Conservation (phyloP, 2,888 invertebrate genomes). For the Drosophila meridionalis region DNA sequence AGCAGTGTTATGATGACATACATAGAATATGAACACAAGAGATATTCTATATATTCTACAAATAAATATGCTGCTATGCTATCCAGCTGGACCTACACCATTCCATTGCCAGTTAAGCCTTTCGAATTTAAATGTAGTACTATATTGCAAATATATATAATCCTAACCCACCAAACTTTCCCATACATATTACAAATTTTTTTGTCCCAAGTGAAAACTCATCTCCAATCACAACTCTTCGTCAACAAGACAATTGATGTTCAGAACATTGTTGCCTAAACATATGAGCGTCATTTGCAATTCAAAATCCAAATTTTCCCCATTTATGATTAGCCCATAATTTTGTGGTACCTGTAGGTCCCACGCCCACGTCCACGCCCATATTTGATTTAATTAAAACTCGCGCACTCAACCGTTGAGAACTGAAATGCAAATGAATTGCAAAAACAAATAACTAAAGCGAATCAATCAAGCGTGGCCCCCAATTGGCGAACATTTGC, state of each 20-base stretch:
- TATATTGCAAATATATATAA: no score
- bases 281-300: constrained; percentile 4
- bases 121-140: no score
- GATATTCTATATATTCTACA: no score
- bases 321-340: not conserved
- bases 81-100: no score
- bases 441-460: constrained; percentile 40
- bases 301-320: constrained; percentile 1
- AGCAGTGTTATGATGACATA: no score
- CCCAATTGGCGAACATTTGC: constrained; percentile 34
- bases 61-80: no score
- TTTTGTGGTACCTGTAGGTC: constrained; percentile 8
- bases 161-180: not conserved
- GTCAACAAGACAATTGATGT: not conserved
- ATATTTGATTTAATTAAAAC: constrained; percentile 62
- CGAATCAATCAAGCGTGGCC: constrained; percentile 70
- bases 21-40: no score
- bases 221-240: not conserved
- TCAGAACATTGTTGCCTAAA: not conserved
- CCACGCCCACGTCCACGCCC: constrained; percentile 13
- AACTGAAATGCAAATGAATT: constrained; percentile 58
- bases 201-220: not conserved
- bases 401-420: constrained; percentile 57
- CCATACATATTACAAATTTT: not conserved
- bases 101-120: no score